Conservation (phyloP, 2,113 vertebrate species). For the Gopherus evgoodei region DNA sequence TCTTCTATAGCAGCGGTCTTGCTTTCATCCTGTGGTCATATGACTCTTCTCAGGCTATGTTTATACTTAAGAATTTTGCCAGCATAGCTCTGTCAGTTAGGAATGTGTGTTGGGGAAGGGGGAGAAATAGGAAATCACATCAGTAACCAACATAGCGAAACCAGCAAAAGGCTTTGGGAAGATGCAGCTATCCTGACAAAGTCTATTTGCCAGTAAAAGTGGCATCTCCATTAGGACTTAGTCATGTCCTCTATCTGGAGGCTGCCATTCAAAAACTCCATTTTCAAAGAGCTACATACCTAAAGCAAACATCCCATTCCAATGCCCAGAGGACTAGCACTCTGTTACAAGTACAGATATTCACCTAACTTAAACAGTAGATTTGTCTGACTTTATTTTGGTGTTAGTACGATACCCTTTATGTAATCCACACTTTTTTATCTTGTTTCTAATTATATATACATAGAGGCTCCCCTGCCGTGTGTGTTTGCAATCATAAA, state of each 20-base stretch:
- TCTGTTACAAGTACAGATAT: background rate
- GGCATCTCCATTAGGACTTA: background rate
- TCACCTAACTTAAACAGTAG: background rate
- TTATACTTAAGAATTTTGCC: background rate
- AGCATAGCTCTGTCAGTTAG: background rate
- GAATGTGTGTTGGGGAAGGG: background rate
- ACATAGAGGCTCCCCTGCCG: background rate
- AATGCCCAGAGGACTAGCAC: background rate
- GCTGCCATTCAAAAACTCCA: background rate
- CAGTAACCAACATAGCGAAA: background rate
- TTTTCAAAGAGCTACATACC: background rate
- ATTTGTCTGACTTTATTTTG: background rate
- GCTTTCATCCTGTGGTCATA: background rate
- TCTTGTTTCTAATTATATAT: background rate
- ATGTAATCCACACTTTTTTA: fast-evolving
- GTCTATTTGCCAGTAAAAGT: background rate
- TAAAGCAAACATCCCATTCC: background rate
- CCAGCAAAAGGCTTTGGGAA: background rate
- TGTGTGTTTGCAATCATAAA: background rate
- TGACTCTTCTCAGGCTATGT: background rate
- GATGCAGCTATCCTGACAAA: background rate
- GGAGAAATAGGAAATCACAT: background rate
- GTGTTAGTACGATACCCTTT: background rate
- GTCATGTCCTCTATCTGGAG: background rate
- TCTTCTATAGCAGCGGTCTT: background rate